Percentiles rank a stretch among this genome's conserved stretches.
These are phyloP conservation scores for Chymomyza fuscimana DNA, from an alignment of 2,888 invertebrate genomes.

Conservation along the genomic window DNA sequence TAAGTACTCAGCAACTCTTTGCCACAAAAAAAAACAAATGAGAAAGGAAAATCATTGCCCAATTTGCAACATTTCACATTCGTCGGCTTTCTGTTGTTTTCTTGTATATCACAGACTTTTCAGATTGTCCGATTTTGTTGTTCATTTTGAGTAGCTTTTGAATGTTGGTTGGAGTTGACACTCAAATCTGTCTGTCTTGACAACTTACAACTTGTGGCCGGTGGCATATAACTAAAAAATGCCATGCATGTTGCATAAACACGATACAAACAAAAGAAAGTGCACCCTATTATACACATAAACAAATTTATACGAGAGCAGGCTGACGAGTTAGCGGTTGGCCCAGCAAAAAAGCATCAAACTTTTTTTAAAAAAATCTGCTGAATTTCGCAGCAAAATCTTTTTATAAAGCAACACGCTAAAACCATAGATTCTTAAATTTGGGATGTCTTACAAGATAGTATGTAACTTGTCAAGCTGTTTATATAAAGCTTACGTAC, in stretches of 20 bases:
- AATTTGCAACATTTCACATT: neutral
- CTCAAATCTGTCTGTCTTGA: neutral
- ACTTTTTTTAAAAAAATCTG: too few relatives aligned
- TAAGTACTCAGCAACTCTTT: neutral
- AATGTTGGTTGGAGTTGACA: slow-evolving; percentile 7
- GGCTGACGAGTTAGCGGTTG: too few relatives aligned
- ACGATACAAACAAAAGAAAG: slow-evolving; percentile 64
- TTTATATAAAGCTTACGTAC: too few relatives aligned
- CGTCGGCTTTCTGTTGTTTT: neutral
- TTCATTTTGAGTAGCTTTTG: slow-evolving; percentile 34
- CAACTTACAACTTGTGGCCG: neutral
- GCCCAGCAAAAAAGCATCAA: too few relatives aligned
- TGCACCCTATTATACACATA: neutral
- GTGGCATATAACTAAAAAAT: slow-evolving; percentile 35
- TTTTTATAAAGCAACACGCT: too few relatives aligned
- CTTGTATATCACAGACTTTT: slow-evolving; percentile 42
- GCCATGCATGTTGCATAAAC: slow-evolving; percentile 72
- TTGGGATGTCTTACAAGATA: too few relatives aligned
- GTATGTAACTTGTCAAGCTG: too few relatives aligned
- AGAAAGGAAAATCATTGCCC: neutral
- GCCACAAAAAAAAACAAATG: too few relatives aligned
- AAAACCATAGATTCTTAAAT: too few relatives aligned
- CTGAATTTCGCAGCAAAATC: too few relatives aligned
- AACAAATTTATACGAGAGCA: neutral
- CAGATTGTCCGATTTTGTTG: slow-evolving; percentile 24